A percentile compares a stretch with the other conserved stretches of the same genome.
phyloP scores from a whole-genome alignment of 2,888 invertebrate species.

The Cheilosia grossa region DNA sequence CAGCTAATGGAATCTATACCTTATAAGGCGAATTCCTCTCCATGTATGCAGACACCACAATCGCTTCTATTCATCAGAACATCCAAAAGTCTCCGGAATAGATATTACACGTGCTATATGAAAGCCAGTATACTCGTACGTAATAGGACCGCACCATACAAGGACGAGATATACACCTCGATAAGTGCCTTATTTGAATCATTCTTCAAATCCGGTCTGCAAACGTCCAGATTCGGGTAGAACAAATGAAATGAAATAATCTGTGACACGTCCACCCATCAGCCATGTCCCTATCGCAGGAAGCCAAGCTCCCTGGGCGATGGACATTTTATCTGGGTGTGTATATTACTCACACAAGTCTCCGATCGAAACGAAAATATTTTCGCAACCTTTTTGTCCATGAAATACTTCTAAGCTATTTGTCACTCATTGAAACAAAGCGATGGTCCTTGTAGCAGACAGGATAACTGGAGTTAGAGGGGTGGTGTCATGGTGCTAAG shows the following conservation, averaged over 20 bases:
- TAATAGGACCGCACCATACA: constrained; percentile 2
- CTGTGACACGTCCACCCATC: constrained; percentile 25
- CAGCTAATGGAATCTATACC: constrained; percentile 45
- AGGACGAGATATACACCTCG: constrained; percentile 18
- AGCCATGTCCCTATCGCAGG: not conserved
- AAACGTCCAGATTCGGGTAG: constrained; percentile 17
- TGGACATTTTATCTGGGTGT: not conserved
- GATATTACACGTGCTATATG: constrained; percentile 6
- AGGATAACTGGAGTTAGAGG: constrained; percentile 22
- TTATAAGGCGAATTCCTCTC: constrained; percentile 26
- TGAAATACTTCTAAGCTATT: constrained; percentile 66
- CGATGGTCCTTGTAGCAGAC: constrained; percentile 42
- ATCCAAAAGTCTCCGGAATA: constrained; percentile 9
- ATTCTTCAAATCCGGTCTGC: constrained; percentile 13
- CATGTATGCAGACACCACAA: not conserved
- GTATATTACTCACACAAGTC: not conserved
- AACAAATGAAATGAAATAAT: constrained; percentile 61
- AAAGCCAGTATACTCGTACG: not conserved
- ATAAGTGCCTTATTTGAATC: constrained; percentile 57
- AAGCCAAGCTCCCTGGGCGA: not conserved
- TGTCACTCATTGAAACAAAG: constrained; percentile 65
- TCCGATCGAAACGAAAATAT: constrained; percentile 55
- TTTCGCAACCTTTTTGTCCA: constrained; percentile 67
- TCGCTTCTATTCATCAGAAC: constrained; percentile 37
- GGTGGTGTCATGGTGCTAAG: not conserved